These are phyloP conservation scores for Willowsia nigromaculata DNA, from an alignment of 2,888 invertebrate genomes.

Conservation along the genomic window DNA sequence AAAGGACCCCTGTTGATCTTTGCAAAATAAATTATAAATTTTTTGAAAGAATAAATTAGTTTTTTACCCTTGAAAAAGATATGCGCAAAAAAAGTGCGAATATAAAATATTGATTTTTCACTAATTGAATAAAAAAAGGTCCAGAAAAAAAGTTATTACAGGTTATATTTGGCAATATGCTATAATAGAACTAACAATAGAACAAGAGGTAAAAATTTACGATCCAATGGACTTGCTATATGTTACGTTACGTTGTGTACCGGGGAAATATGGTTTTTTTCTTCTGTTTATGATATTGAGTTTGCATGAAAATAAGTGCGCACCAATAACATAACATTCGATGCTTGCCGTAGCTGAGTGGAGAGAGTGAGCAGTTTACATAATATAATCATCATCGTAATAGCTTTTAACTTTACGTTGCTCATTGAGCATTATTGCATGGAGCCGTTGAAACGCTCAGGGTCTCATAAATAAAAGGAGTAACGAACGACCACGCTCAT, in stretches of 20 bases:
- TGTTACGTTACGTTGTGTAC: neutral
- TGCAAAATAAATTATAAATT: neutral
- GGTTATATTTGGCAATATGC: neutral
- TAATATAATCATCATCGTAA: conserved; percentile 14
- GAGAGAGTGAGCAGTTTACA: too few species aligned
- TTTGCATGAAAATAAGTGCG: neutral
- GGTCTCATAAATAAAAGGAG: conserved; percentile 9
- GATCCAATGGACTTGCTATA: neutral
- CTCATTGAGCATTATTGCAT: conserved; percentile 3
- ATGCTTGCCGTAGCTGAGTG: neutral
- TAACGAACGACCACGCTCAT: neutral
- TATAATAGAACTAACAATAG: conserved; percentile 17
- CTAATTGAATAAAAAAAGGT: neutral
- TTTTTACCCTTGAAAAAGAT: conserved; percentile 3
- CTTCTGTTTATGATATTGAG: neutral
- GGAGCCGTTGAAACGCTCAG: conserved; percentile 48
- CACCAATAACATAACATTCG: neutral
- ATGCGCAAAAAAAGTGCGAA: neutral
- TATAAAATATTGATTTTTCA: too few species aligned
- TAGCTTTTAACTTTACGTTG: conserved; percentile 21
- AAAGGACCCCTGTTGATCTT: conserved; percentile 34
- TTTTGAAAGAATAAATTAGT: neutral
- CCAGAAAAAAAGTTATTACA: neutral
- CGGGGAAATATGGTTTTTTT: neutral
- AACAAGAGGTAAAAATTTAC: neutral